Evolutionary conservation across 2,888 invertebrate genomes (phyloP).

Genomic region (Epinotia ramella): DNA sequence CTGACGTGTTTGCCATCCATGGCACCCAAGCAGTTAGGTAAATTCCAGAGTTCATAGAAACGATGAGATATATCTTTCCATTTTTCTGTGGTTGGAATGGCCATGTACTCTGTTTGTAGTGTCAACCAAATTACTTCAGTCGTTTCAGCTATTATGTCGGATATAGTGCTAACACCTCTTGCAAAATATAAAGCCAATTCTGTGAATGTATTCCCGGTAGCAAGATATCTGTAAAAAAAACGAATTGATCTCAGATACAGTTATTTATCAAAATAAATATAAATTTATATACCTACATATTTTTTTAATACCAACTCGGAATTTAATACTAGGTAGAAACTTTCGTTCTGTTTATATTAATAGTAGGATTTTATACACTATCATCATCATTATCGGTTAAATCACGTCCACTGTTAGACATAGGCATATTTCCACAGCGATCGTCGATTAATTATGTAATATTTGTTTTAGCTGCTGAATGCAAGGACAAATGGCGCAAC

Average conservation of each 20-base stretch:
- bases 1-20: constrained; percentile 41
- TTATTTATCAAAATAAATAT: constrained; percentile 2
- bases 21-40: constrained; percentile 44
- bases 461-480: constrained; percentile 18
- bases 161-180: constrained; percentile 5
- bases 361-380: too few relatives aligned
- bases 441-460: too few relatives aligned
- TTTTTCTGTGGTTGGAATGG: constrained; percentile 35
- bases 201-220: constrained; percentile 16
- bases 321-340: too few relatives aligned
- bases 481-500: not conserved
- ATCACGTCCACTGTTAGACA: too few relatives aligned
- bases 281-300: constrained; percentile 7
- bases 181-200: constrained; percentile 22
- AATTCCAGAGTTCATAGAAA: constrained; percentile 42
- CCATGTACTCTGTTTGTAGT: constrained; percentile 39
- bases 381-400: too few relatives aligned
- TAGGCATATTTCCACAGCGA: too few relatives aligned
- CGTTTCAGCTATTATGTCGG: not conserved
- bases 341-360: too few relatives aligned
- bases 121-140: not conserved
- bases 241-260: constrained; percentile 1
- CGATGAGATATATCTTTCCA: constrained; percentile 40
- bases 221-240: constrained; percentile 15
- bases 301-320: too few relatives aligned